These are phyloP conservation scores for Dermatemys mawii DNA, from an alignment of 2,113 vertebrate species.

Conservation along the genomic window DNA sequence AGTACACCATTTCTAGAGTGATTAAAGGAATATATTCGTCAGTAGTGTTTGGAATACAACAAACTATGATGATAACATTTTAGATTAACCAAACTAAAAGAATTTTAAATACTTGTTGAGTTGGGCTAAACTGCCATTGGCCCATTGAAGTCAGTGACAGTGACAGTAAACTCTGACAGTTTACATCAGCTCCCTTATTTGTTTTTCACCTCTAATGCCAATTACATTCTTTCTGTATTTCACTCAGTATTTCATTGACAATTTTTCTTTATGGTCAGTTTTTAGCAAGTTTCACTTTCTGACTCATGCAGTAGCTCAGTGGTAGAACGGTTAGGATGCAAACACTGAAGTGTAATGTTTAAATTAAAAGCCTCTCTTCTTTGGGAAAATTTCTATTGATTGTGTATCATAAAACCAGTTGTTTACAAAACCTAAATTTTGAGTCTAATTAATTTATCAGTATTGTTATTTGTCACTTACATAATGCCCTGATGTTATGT, in stretches of 20 bases:
- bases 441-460: neutral
- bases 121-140: neutral
- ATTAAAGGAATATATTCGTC: neutral
- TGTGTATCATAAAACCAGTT: neutral
- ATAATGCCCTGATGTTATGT: no score
- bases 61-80: neutral
- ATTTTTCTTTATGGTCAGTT: neutral
- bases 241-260: neutral
- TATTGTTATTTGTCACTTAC: neutral
- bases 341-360: neutral
- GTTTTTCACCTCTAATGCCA: neutral
- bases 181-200: neutral
- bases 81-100: neutral
- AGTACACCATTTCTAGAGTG: neutral
- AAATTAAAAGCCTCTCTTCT: neutral
- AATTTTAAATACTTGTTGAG: neutral
- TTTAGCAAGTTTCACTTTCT: neutral
- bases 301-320: neutral
- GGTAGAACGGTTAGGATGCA: neutral
- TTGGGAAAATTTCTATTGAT: neutral
- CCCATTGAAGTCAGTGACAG: neutral
- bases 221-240: rapidly evolving
- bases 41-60: neutral
- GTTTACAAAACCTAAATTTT: neutral
- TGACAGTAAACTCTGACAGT: neutral